Evolutionary conservation across 2,888 invertebrate genomes (phyloP), one percentile per base, ranked within the genome.

Genomic region (Mesoligia furuncula): DNA sequence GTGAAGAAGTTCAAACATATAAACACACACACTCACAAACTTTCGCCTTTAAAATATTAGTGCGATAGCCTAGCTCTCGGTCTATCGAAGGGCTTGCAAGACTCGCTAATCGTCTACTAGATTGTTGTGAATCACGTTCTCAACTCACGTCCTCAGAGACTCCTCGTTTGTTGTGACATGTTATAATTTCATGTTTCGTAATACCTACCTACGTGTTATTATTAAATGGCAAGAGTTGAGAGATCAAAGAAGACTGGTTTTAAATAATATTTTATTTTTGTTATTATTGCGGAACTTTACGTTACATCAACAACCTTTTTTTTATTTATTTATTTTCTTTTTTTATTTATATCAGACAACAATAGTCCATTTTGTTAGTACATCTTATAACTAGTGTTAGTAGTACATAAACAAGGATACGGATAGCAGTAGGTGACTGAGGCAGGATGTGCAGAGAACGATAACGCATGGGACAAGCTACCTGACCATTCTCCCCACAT

Each of bases 111-210:
- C 89, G 87, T 72, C 76, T 71, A 77, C 84, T 88, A 87, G 88
- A 89, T 91, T 85, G 87, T 88, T 82, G 80, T 81, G 77, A 84
- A 88, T 91, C 90, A 91, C 91, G 91, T 86, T 90, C 91, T 86
- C 90, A 71, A 79, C 90, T 92, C 93, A 92, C 93, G 91, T 91
- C 84, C 86, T 78, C 77, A 73, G 79, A 87, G 86, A 90, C 86
- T 88, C 85, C 84, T 86, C 84, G 87, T 78, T 64, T 81, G 89
- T 91, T 91, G 90, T 91, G 91, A 91, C 87, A 90, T 88, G 88
- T 89, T 87, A 87, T 89, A 89, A 90, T 88, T 88, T 62, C 59
- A 45, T 73, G 75, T 79, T 70, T 67, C 75, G 36, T 64, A 75
- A 79, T 61, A 83, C 20, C 45, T 31, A 36, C 36, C 9, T 42